Base-by-base conservation (phyloP, 2,113 vertebrate genomes). In the Empidonax alnorum region DNA sequence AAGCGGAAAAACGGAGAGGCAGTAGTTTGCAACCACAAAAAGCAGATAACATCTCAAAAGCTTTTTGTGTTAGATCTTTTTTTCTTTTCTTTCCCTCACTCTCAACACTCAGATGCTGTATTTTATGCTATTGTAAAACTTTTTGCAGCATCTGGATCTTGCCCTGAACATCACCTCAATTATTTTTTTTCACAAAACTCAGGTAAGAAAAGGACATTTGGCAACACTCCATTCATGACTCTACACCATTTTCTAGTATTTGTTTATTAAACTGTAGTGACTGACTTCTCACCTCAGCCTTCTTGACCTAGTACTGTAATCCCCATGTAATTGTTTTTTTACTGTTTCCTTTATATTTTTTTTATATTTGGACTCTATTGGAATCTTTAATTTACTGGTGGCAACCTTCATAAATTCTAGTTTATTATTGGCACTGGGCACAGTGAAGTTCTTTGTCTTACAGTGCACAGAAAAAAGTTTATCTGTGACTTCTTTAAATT, bases 11-110 rank as follows among this genome's bases (percentile, higher is more conserved):
- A 89, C 80, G n/a, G 62, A 62, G 71, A 65, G 33, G 30, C 53
- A 61, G 24, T 33, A 84, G 30, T 61, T 20, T 76, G 22, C 35
- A 72, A 65, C 50, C 75, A 66, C 82, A 69, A 76, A 79, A 79
- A 58, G 15, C 19, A 83, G 82, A 66, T 90, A 92, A 35, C n/a
- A 88, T 66, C 88, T 93, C 65, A 30, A 59, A 87, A 85, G 28
- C 8, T 85, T 91, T 65, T 65, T 37, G 39, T 14, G 61, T 76
- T 75, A 44, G 17, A 7, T 2, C 39, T 52, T 42, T 59, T 17
- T 35, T 21, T 20, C 22, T 35, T 16, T 3, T 2, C 1, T 1
- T 75, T 62, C 30, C 21, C 4, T 13, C 15, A 24, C 10, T 35
- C 9, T 35, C 23, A 81, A 13, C 69, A 44, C 7, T 86, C 28